Base-by-base conservation (phyloP, 2,888 invertebrate species). In the Vesta saturnalis region DNA sequence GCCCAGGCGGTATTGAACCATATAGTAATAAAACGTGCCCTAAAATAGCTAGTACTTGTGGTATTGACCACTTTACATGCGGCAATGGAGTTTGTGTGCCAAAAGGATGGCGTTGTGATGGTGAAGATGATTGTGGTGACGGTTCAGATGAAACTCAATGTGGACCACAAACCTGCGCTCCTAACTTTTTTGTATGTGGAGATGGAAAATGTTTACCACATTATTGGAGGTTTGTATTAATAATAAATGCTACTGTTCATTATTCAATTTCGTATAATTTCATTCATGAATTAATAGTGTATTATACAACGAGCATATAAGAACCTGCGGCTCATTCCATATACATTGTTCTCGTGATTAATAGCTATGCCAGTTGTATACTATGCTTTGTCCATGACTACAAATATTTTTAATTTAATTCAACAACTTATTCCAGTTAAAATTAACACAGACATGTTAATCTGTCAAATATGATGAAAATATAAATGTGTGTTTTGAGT, bases 1-100 rank as follows among this genome's bases (percentile, higher is more conserved):
- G 96, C 82, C 92, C 92, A 0, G 92, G 92, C 62, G 90, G 89
- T 0, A 82, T 86, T 57, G 82, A 83, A 60, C 91, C 93, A 0
- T 86, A 84, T 30, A 82, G 84, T 0, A 93, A 93, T 79, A 89
- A 91, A 78, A 91, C 91, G 0, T 94, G 94, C 76, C 89, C 91
- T 0, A 86, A 87, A 76, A 87, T 87, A 39, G 87, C 87, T 0
- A 87, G 87, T 46, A 87, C 89, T 0, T 91, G 90, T 77, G 81
- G 85, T 0, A 47, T 82, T 0, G 86, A 86, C 57, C 87, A 89
- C 74, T 90, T 90, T 72, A 80, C 85, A 0, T 91, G 91, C 74
- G 79, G 88, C 67, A 88, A 87, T 67, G 85, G 85, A 1, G 75
- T 86, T 0, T 92, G 92, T 73, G 85, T 92, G 16, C 88, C 90